Evolutionary conservation across 2,888 invertebrate genomes (phyloP).

Genomic region (Cheilosia vulpina): DNA sequence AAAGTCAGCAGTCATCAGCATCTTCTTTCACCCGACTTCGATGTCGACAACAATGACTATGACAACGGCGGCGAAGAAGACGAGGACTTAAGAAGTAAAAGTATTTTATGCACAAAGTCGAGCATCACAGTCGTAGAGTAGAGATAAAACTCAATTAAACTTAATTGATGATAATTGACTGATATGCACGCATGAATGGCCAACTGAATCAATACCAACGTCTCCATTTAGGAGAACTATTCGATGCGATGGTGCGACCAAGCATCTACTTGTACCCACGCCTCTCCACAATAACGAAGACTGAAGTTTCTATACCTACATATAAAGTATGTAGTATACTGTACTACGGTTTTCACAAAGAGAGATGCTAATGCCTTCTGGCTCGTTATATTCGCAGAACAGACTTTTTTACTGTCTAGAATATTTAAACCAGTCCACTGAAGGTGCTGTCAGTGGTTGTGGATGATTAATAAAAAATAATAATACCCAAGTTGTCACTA

Average conservation of each 20-base stretch:
- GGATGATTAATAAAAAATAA: conserved; percentile 45
- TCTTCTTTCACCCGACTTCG: conserved; percentile 29
- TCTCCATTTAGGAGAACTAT: conserved; percentile 46
- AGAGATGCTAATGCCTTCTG: conserved; percentile 37
- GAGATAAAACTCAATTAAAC: conserved; percentile 69
- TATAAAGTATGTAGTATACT: conserved; percentile 7
- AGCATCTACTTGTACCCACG: conserved; percentile 24
- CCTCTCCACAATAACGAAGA: conserved; percentile 27
- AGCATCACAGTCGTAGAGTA: conserved; percentile 13
- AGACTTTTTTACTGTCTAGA: neutral
- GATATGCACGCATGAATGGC: conserved; percentile 69
- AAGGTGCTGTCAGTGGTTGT: neutral
- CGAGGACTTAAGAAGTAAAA: conserved; percentile 15
- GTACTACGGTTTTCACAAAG: neutral
- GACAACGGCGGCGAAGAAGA: neutral
- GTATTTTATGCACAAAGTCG: conserved; percentile 29
- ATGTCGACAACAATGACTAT: conserved; percentile 3
- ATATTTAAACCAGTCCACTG: conserved; percentile 42
- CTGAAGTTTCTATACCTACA: neutral
- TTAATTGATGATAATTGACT: conserved; percentile 75
- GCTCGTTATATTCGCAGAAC: conserved; percentile 33
- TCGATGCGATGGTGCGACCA: conserved; percentile 38
- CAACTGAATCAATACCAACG: conserved; percentile 63
- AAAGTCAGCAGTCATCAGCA: conserved; percentile 49
- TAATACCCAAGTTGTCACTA: conserved; percentile 45